Conservation (phyloP, 1,140 invertebrate species). For the Cydia fagiglandana region DNA sequence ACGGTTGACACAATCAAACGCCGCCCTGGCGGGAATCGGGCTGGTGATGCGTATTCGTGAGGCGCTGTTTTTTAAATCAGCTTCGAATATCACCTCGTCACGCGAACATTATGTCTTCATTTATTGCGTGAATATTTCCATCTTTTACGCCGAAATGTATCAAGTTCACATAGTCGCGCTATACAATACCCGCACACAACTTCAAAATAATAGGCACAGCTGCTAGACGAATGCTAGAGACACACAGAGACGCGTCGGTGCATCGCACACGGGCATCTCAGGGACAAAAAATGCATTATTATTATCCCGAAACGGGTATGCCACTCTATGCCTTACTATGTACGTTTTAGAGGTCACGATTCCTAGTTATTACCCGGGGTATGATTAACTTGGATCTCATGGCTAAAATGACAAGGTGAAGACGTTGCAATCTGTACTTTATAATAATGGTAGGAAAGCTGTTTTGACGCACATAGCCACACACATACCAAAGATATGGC, state of each 20-base stretch:
- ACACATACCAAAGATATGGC: neutral
- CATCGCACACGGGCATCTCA: conserved; percentile 72
- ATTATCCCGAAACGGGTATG: conserved; percentile 71
- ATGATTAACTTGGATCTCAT: conserved; percentile 75
- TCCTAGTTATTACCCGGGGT: conserved; percentile 36
- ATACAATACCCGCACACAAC: conserved; percentile 44
- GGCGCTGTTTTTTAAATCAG: conserved; percentile 36
- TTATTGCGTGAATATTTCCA: conserved; percentile 34
- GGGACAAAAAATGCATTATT: conserved; percentile 75
- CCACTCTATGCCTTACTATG: conserved; percentile 38
- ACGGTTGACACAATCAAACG: conserved; percentile 19
- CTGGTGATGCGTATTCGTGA: conserved; percentile 6
- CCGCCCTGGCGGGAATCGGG: neutral
- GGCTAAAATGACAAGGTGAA: conserved; percentile 41
- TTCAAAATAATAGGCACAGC: conserved; percentile 72
- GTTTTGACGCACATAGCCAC: neutral
- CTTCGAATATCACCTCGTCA: conserved; percentile 60
- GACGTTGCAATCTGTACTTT: conserved; percentile 40
- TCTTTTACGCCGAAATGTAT: conserved; percentile 39
- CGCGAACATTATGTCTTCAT: conserved; percentile 59
- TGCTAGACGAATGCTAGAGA: conserved; percentile 64
- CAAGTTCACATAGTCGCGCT: conserved; percentile 45
- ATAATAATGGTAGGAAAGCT: conserved; percentile 23
- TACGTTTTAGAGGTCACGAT: neutral
- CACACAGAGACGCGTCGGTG: conserved; percentile 65